Conservation (phyloP, 2,113 vertebrate species). For the Daubentonia madagascariensis region DNA sequence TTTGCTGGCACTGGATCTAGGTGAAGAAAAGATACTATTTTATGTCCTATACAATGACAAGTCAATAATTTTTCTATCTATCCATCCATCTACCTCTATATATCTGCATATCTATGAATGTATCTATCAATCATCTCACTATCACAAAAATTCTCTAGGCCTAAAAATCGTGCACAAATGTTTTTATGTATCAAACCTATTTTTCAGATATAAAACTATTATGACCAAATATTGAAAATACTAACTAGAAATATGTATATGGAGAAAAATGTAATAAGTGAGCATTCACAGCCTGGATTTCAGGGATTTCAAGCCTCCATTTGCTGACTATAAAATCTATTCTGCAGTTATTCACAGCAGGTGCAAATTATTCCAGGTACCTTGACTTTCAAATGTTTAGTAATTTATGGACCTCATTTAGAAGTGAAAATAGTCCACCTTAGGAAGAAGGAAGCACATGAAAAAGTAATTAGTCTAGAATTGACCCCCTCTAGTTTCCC, state of each 20-base stretch:
- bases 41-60: not conserved
- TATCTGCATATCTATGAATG: not conserved
- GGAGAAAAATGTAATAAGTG: not conserved
- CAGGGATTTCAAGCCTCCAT: not conserved
- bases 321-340: not conserved
- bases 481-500: not conserved
- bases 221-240: not conserved
- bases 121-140: not conserved
- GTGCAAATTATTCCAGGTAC: constrained; percentile 15
- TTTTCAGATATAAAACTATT: not conserved
- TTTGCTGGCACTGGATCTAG: not conserved
- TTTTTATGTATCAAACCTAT: not conserved
- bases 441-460: not conserved
- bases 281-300: not conserved
- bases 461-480: not conserved
- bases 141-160: not conserved
- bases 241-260: not conserved
- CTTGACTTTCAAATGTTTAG: not conserved
- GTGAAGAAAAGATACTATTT: not conserved
- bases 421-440: not conserved
- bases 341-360: not conserved
- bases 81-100: not conserved
- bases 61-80: not conserved
- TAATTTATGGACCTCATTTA: not conserved
- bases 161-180: not conserved